phyloP scores from a whole-genome alignment of 1,140 invertebrate species.

The Chironomus striatipennis region DNA sequence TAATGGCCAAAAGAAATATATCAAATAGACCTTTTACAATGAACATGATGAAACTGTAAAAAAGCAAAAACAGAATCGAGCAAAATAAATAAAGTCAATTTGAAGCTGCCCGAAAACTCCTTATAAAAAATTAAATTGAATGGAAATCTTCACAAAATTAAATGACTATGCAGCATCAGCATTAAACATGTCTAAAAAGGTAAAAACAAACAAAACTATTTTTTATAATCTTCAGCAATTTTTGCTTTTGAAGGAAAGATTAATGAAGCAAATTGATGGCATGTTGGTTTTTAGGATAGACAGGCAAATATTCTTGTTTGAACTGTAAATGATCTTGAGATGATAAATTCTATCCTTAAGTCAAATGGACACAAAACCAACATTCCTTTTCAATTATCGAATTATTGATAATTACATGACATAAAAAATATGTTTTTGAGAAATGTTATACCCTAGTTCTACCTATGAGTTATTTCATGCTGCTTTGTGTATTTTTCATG shows the following conservation, averaged over 20 bases:
- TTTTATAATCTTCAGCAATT: not conserved
- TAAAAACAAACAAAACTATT: not conserved
- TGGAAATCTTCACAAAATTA: not conserved
- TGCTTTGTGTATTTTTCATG: not conserved
- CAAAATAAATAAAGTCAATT: not conserved
- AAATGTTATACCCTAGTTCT: not conserved
- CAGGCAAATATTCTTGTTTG: not conserved
- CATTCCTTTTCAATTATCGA: not conserved
- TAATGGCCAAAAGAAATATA: too few relatives aligned
- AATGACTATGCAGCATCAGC: not conserved
- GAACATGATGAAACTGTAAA: not conserved
- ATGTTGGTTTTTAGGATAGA: not conserved
- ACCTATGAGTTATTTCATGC: not conserved
- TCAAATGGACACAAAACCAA: not conserved
- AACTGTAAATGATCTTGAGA: not conserved
- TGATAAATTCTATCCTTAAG: not conserved
- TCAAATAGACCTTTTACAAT: too few relatives aligned
- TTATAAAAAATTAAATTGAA: not conserved
- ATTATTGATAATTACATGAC: slow-evolving; percentile 14
- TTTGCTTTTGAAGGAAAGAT: not conserved
- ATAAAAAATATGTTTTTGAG: not conserved
- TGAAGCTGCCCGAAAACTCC: not conserved
- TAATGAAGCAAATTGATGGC: slow-evolving; percentile 4
- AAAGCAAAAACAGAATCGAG: not conserved
- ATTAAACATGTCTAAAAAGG: not conserved